Evolutionary conservation across 2,113 vertebrate genomes (phyloP), one percentile per base, ranked within the genome.

Genomic region (Cyprinodon brontotheroides): DNA sequence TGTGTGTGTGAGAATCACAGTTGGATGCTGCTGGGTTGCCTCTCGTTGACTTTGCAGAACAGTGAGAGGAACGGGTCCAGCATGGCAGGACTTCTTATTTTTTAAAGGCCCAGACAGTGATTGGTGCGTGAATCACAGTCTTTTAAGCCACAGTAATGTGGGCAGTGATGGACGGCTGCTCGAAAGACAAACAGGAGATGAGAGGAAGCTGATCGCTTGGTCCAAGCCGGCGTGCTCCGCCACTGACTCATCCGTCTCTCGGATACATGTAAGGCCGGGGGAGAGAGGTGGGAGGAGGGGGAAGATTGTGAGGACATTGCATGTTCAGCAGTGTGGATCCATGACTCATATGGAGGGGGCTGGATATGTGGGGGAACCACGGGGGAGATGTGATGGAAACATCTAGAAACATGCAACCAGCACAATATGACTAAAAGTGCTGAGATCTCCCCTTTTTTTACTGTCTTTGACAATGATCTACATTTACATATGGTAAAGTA

Each of bases 171-270:
- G 84, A 77, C 43, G 11, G 68, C 1, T 68, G 10, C 9, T 70
- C 50, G 11, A 67, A 70, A 38, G 62, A 40, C 40, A 59, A 81
- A 77, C 43, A 22, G 74, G 57, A 84, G 83, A 85, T 62, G 80
- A 84, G 87, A 77, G 62, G 74, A 83, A 61, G 70, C 73, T 80
- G 80, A 86, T 83, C 74, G 20, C 65, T 77, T 67, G 78, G 79
- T 73, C 72, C 53, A 61, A 72, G 78, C 65, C n/a, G 64, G 67
- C 73, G 29, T 22, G 66, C 60, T 68, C 57, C 11, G 39, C n/a
- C 60, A 60, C 86, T 92, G 90, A 92, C 85, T 92, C 92, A 91
- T 90, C 81, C 47, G 65, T 79, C 81, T 81, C 39, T 87, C 80
- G 45, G 63, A 83, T 41, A 61, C 12, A 60, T 66, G 60, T 68